Base-by-base conservation (phyloP, 2,113 vertebrate genomes). In the Phoxinus phoxinus region DNA sequence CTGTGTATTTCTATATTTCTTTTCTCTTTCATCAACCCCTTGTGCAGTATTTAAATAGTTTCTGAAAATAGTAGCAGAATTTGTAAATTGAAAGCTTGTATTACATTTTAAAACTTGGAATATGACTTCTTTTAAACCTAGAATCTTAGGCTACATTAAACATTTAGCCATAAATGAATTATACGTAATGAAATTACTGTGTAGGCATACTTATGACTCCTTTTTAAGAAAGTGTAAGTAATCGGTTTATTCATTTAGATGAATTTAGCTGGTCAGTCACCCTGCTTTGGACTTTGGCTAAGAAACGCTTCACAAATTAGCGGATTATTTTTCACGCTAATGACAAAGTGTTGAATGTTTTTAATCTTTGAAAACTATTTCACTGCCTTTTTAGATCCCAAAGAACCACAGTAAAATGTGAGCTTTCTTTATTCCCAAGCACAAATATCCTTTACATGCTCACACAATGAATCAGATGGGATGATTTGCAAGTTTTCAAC, bases 101-200 rank as follows among this genome's bases (percentile, higher is more conserved):
- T 23, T 73, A 15, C 23, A 48, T 65, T 83, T 71, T 37, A 30
- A 32, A 37, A 25, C 13, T 37, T 21, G 58, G 30, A 67, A 30
- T 37, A 1, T 35, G 19, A 56, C 53, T 21, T 53, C 0, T 53
- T 53, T 8, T 69, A 10, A 69, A 69, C 65, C 30, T 69, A 61
- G 17, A 67, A 48, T n/a, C 10, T 32, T 41, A 41, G 41, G 41
- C 8, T 37, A 37, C 65, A 69, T 35, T 19, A 71, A 19, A 81
- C 15, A 67, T 41, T 46, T n/a, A 59, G 11, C 56, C 23, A 63
- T 53, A 63, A 59, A 44, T 30, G 7, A 63, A 84, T 61, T 61
- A 79, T 41, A 81, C 78, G 25, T 69, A 85, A 83, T 83, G 8
- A 1, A 78, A 88, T 85, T 76, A 61, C 84, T 67, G 27, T 56